Evolutionary conservation across 23 tunicate species (phyloP), one percentile per base, ranked within the genome.

Genomic region (Halocynthia aurantium): DNA sequence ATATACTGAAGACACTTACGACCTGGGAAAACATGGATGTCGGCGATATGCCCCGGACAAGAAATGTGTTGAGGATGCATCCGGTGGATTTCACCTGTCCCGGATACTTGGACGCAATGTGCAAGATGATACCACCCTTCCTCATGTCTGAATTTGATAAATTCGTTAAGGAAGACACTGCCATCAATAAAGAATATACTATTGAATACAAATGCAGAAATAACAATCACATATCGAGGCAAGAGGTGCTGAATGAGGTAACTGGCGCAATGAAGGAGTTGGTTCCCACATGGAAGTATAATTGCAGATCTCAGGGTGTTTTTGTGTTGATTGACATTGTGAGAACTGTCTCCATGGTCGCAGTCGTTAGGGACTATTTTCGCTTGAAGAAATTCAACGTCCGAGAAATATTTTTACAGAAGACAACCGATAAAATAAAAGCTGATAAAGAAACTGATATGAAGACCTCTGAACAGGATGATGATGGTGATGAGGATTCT

Each of bases 361-460:
- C 85, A 0, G 81, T 91, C 18, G 91, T 82, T 17, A 51, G 72
- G 22, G 56, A 83, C 57, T 85, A 91, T 76, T 40, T 50, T 50
- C 11, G 62, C 8, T 72, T 65, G 58, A 91, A 91, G 67, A 91
- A 85, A 67, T 85, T 69, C 53, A 91, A 91, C 70, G 55, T 91
- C 18, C 51, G 81, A 10, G 90, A 91, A 69, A 67, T 91, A 20
- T 74, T 72, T 31, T 31, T 31, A 31, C 44, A 31, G 44, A 31
- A 31, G 44, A 31, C 44, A 31, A 31, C 44, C 4, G 44, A 31
- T 31, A 31, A 31, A 31, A 31, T 31, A 31, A 31, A 31, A 31
- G 44, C 44, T 31, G 44, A 31, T 31, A 31, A 31, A 31, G 44
- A 31, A 0, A 31, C 44, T 31, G 44, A 31, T 31, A 31, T 31